Conservation (phyloP, 2,113 vertebrate genomes). For the Cercopithecus mona region DNA sequence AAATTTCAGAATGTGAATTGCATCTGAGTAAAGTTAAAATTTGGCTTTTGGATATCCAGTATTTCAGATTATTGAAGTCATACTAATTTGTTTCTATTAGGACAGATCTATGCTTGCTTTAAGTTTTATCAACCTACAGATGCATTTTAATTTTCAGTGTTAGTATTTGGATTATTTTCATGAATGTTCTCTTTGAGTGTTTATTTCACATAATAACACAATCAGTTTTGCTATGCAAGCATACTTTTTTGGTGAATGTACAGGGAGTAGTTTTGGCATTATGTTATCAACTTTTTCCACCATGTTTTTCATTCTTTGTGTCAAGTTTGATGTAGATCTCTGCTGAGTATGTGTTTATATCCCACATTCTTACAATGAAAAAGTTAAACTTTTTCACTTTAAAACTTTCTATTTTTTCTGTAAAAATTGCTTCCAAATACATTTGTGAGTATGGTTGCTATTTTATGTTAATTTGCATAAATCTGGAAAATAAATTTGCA, state of each 20-base stretch:
- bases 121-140: not conserved
- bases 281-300: not conserved
- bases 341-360: not conserved
- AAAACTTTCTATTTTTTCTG: not conserved
- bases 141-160: slow-evolving; percentile 16
- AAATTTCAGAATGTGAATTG: not conserved
- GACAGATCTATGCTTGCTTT: not conserved
- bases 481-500: slow-evolving; percentile 40
- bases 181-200: not conserved
- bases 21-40: slow-evolving; percentile 27
- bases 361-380: not conserved
- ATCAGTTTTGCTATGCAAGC: not conserved
- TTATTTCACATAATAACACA: slow-evolving; percentile 3
- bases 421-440: slow-evolving; percentile 42
- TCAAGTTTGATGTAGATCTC: not conserved
- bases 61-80: slow-evolving; percentile 29
- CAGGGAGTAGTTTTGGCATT: not conserved
- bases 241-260: not conserved
- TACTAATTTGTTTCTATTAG: not conserved
- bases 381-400: slow-evolving; percentile 28
- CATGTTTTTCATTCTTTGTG: not conserved
- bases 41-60: not conserved
- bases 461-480: slow-evolving; percentile 29
- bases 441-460: slow-evolving; percentile 22
- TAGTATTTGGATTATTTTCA: not conserved